Evolutionary conservation across 2,888 invertebrate species (phyloP).

Genomic region (Scaptomyza polygonia): DNA sequence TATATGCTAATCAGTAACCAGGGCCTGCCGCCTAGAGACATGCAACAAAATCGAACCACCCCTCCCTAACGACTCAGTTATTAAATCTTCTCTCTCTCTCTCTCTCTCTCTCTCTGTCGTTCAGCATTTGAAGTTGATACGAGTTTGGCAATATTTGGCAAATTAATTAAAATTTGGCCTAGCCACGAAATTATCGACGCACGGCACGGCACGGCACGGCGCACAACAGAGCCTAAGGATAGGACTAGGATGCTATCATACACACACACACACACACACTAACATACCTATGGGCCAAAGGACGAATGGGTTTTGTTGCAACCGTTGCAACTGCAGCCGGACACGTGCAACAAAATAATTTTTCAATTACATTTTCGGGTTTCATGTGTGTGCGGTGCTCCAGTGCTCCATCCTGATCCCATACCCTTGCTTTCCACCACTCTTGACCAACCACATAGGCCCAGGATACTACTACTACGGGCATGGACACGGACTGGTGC

Average conservation of each 20-base stretch:
- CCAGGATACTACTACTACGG: not conserved
- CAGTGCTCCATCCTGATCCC: no score
- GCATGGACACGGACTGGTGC: constrained; percentile 18
- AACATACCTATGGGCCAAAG: not conserved
- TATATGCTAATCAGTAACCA: constrained; percentile 71
- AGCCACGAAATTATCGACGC: constrained; percentile 68
- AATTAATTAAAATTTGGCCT: constrained; percentile 74
- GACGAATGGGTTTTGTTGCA: constrained; percentile 6
- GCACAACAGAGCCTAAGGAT: constrained; percentile 7
- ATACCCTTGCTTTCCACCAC: not conserved
- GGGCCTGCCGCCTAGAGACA: constrained; percentile 4
- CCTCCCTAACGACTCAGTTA: constrained; percentile 11
- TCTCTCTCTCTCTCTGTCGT: constrained; percentile 2
- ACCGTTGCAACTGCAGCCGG: constrained; percentile 29
- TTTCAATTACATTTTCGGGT: constrained; percentile 79
- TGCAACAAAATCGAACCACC: not conserved
- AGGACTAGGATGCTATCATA: not conserved
- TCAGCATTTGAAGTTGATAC: constrained; percentile 34
- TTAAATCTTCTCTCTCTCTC: constrained; percentile 32
- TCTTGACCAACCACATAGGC: constrained; percentile 1
- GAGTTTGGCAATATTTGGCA: constrained; percentile 32
- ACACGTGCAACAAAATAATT: constrained; percentile 78
- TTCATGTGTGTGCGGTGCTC: constrained; percentile 42
- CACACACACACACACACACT: not conserved
- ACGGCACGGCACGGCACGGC: constrained; percentile 4